Conservation (phyloP, 2,797 vertebrate species). For the Gallinago solitaria region DNA sequence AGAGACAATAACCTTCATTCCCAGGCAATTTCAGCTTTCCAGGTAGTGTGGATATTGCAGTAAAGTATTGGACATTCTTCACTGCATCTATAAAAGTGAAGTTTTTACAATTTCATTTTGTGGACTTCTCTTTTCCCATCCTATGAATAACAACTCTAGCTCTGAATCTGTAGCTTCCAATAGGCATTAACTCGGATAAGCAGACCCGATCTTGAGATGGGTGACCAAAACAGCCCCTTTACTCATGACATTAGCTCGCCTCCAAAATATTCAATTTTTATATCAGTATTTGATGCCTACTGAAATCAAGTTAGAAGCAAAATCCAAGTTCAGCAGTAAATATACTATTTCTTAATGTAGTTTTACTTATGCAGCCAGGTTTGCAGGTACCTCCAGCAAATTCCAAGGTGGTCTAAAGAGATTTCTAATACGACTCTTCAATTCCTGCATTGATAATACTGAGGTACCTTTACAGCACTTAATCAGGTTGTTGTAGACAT, state of each 20-base stretch:
- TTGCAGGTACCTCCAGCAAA: background rate
- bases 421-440: background rate
- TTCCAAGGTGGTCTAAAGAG: background rate
- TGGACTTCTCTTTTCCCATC: constrained; percentile 34
- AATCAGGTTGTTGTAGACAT: background rate
- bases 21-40: constrained; percentile 69
- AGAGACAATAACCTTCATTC: constrained; percentile 72
- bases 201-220: background rate
- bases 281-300: background rate
- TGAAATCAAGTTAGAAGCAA: background rate
- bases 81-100: constrained; percentile 64
- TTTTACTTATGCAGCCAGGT: background rate
- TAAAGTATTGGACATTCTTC: constrained; percentile 67
- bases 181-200: background rate
- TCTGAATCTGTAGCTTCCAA: constrained; percentile 31
- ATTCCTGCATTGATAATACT: background rate
- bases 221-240: background rate
- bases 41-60: constrained; percentile 67
- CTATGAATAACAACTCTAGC: constrained; percentile 38
- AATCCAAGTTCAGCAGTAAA: background rate
- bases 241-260: background rate
- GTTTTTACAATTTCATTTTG: constrained; percentile 66
- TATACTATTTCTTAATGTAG: background rate
- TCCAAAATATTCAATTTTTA: background rate
- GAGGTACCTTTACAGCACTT: background rate